These are phyloP conservation scores for Unio pictorum DNA, from an alignment of 2,888 invertebrate genomes.

Conservation along the genomic window DNA sequence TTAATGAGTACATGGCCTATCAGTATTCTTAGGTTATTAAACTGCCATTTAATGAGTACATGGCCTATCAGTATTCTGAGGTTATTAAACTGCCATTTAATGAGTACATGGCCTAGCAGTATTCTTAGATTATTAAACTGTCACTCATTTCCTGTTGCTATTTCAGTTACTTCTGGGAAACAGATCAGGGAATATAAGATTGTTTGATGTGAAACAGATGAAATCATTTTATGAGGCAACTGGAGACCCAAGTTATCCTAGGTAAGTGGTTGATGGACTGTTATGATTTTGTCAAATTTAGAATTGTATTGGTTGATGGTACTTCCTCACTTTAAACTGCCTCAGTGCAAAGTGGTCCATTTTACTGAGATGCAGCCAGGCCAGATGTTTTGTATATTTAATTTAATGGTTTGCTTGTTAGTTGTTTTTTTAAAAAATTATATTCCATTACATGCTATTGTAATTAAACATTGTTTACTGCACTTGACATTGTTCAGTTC, in stretches of 20 bases:
- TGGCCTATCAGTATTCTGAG: no score
- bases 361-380: background rate
- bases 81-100: no score
- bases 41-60: no score
- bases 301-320: background rate
- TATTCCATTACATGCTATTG: no score
- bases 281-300: background rate
- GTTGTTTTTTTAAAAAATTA: no score
- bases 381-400: background rate
- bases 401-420: no score
- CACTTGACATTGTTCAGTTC: no score
- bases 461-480: no score
- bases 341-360: background rate
- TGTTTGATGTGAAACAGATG: constrained; percentile 77
- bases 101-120: no score
- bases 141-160: background rate
- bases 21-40: no score
- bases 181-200: constrained; percentile 74
- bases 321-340: background rate
- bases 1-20: no score
- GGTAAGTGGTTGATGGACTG: constrained; percentile 34
- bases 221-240: constrained; percentile 76
- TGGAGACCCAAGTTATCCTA: constrained; percentile 61
- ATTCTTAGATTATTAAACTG: no score
- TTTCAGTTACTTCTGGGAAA: constrained; percentile 75